phyloP scores from a whole-genome alignment of 2,888 invertebrate genomes.

The Parnassius mnemosyne region DNA sequence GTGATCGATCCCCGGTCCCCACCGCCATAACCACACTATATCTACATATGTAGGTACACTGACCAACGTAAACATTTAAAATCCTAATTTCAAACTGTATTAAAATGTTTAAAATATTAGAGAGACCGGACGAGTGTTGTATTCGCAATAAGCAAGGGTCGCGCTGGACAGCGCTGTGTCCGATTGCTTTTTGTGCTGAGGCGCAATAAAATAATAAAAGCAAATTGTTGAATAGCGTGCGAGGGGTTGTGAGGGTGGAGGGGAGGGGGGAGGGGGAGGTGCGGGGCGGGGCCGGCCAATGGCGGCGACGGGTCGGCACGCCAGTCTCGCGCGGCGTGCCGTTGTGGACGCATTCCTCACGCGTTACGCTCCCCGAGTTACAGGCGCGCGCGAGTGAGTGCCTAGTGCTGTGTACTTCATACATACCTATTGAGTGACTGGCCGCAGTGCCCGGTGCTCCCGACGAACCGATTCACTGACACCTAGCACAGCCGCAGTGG shows the following conservation, averaged over 20 bases:
- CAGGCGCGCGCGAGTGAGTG: constrained; percentile 25
- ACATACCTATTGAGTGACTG: neutral
- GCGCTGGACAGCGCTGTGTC: neutral
- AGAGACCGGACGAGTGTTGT: neutral
- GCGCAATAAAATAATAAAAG: constrained; percentile 1
- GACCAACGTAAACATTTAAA: too few species aligned
- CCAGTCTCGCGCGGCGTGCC: constrained; percentile 57
- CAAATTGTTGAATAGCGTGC: neutral
- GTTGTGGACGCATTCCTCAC: constrained; percentile 37
- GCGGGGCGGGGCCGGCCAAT: constrained; percentile 18
- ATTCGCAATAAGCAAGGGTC: neutral
- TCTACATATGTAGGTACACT: too few species aligned
- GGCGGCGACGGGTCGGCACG: constrained; percentile 27
- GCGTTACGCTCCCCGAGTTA: constrained; percentile 27
- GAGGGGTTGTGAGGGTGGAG: constrained; percentile 14
- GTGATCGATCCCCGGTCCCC: too few species aligned
- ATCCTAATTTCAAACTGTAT: too few species aligned
- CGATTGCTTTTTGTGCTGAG: constrained; percentile 1
- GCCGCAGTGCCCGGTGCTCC: constrained; percentile 1
- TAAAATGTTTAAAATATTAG: too few species aligned
- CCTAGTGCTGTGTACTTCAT: constrained; percentile 20
- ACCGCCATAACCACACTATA: too few species aligned
- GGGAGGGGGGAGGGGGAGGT: constrained; percentile 10
- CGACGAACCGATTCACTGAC: neutral
- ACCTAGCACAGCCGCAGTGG: neutral